phyloP scores from a whole-genome alignment of 2,113 vertebrate genomes.

The Martes martes region DNA sequence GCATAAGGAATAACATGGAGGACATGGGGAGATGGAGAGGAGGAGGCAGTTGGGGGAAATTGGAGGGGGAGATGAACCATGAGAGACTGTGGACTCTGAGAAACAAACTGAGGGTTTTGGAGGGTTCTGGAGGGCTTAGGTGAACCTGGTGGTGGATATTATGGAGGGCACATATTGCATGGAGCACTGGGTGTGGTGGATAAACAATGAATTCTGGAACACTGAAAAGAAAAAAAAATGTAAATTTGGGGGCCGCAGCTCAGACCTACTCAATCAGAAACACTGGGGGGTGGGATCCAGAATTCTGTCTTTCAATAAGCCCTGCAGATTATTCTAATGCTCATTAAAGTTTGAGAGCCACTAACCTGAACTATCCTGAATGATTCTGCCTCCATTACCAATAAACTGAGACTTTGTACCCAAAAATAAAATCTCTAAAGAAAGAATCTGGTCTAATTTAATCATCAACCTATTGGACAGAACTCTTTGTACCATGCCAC shows the following conservation, averaged over 20 bases:
- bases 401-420: neutral
- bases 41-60: too few species aligned
- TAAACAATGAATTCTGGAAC: too few species aligned
- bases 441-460: neutral
- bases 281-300: neutral
- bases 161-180: too few species aligned
- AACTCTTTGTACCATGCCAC: neutral
- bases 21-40: too few species aligned
- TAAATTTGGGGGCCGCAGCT: neutral
- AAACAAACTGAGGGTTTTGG: too few species aligned
- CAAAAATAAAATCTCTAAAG: neutral
- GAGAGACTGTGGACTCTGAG: too few species aligned
- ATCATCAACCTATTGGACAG: neutral
- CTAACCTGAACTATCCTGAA: neutral
- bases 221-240: too few species aligned
- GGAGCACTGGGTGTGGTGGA: too few species aligned
- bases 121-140: too few species aligned
- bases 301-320: neutral
- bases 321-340: neutral
- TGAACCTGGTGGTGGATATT: too few species aligned
- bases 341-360: slow-evolving; percentile 17
- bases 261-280: neutral
- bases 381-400: neutral
- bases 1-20: too few species aligned
- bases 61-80: too few species aligned